phyloP scores from a whole-genome alignment of 2,888 invertebrate genomes.

The Carabus problematicus region DNA sequence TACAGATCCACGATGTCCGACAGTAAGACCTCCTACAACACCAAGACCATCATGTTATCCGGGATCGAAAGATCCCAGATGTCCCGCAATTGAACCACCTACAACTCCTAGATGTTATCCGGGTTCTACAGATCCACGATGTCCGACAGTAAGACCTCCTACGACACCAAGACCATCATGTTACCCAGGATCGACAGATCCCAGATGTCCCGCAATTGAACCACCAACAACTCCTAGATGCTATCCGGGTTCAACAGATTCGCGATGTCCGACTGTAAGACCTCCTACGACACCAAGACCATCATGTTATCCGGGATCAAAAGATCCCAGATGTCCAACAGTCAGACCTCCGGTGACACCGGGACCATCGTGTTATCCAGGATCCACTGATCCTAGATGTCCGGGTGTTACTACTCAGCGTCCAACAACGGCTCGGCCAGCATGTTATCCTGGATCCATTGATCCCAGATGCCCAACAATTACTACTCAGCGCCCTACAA shows the following conservation, averaged over 20 bases:
- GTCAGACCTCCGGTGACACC: too few species aligned
- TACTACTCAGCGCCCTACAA: slow-evolving; percentile 47
- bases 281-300: slow-evolving; percentile 22
- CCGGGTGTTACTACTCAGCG: slow-evolving; percentile 47
- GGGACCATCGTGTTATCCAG: slow-evolving; percentile 21
- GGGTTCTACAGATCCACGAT: slow-evolving; percentile 51
- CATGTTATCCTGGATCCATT: slow-evolving; percentile 11
- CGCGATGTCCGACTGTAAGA: too few species aligned
- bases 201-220: slow-evolving; percentile 19
- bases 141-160: slow-evolving; percentile 47
- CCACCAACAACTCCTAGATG: too few species aligned
- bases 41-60: slow-evolving; percentile 51
- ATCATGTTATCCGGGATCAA: slow-evolving; percentile 51
- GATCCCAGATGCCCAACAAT: slow-evolving; percentile 51
- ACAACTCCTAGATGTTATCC: slow-evolving; percentile 46
- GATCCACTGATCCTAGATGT: slow-evolving; percentile 51
- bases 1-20: slow-evolving; percentile 48
- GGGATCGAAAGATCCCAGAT: slow-evolving; percentile 53
- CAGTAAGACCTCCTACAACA: slow-evolving; percentile 44
- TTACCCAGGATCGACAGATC: slow-evolving; percentile 44
- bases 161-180: slow-evolving; percentile 37
- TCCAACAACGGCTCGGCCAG: slow-evolving; percentile 25
- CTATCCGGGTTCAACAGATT: slow-evolving; percentile 6
- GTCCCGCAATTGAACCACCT: slow-evolving; percentile 45
- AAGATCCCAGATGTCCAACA: slow-evolving; percentile 47